A percentile compares a stretch with the other conserved stretches of the same genome.
These are phyloP conservation scores for Melanotaenia pygmaea DNA, from an alignment of 2,797 vertebrate genomes.

Conservation along the genomic window DNA sequence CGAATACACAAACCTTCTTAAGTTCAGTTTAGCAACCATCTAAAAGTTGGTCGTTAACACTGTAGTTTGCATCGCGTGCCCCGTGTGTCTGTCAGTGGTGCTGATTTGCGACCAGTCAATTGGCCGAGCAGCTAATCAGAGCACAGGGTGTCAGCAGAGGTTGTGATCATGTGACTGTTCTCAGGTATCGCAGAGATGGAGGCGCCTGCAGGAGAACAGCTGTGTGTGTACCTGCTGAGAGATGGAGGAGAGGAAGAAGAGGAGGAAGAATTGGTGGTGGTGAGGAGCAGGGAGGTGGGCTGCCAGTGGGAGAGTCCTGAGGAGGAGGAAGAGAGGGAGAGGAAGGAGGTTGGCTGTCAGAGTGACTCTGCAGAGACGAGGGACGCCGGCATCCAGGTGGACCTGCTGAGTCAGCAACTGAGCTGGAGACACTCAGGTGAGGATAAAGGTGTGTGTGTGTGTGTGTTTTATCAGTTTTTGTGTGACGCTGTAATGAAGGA, in stretches of 20 bases:
- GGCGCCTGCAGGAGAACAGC: slow-evolving; percentile 40
- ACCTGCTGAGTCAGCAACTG: slow-evolving; percentile 59
- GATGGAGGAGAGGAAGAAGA: background rate
- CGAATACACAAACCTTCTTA: no score
- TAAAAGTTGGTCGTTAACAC: background rate
- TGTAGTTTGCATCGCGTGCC: no score
- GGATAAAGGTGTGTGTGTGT: background rate
- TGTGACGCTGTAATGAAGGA: no score
- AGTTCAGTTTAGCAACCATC: background rate
- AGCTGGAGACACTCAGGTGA: slow-evolving; percentile 51
- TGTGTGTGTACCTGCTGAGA: slow-evolving; percentile 51
- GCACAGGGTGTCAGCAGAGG: no score
- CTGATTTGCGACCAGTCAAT: no score
- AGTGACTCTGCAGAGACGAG: slow-evolving; percentile 39
- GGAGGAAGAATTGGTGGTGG: slow-evolving; percentile 8
- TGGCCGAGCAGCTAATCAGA: background rate
- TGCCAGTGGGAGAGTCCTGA: slow-evolving; percentile 67
- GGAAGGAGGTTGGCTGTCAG: slow-evolving; percentile 67
- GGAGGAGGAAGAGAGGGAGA: slow-evolving; percentile 17
- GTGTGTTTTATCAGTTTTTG: no score
- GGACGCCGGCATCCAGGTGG: slow-evolving; percentile 68
- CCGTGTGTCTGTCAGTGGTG: no score
- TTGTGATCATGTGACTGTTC: background rate
- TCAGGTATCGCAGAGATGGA: slow-evolving; percentile 35
- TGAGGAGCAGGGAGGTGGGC: slow-evolving; percentile 54